Conservation (phyloP, 2,797 vertebrate species). For the Pseudochirops corinnae region DNA sequence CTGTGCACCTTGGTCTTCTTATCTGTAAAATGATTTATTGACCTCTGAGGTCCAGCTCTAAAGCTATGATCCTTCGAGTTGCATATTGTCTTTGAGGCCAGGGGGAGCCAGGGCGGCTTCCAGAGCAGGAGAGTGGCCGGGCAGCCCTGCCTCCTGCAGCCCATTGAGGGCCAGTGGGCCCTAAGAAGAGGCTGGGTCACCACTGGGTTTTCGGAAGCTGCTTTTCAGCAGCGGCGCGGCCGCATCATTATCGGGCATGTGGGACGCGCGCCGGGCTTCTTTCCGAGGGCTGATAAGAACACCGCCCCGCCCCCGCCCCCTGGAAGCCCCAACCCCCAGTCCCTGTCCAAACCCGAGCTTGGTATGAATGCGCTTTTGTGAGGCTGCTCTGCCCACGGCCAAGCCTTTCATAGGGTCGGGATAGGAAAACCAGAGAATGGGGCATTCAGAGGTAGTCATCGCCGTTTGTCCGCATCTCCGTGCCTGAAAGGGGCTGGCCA, state of each 20-base stretch:
- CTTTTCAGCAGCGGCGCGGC: too few species aligned
- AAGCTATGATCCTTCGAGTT: too few species aligned
- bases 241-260: too few species aligned
- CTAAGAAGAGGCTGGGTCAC: not conserved
- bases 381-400: not conserved
- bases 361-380: not conserved
- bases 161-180: too few species aligned
- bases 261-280: too few species aligned
- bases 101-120: not conserved
- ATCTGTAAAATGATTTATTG: too few species aligned
- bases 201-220: not conserved
- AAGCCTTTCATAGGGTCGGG: too few species aligned
- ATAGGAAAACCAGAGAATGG: not conserved
- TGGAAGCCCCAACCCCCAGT: not conserved
- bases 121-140: not conserved
- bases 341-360: not conserved
- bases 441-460: not conserved
- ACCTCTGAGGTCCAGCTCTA: too few species aligned
- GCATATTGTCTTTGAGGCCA: rapidly evolving
- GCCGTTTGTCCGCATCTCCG: not conserved
- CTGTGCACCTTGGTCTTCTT: too few species aligned
- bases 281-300: not conserved
- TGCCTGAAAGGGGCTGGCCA: not conserved
- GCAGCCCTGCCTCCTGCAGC: too few species aligned
- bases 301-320: not conserved